Evolutionary conservation across 2,888 invertebrate genomes (phyloP).

Genomic region (Tromatobia lineatoria): DNA sequence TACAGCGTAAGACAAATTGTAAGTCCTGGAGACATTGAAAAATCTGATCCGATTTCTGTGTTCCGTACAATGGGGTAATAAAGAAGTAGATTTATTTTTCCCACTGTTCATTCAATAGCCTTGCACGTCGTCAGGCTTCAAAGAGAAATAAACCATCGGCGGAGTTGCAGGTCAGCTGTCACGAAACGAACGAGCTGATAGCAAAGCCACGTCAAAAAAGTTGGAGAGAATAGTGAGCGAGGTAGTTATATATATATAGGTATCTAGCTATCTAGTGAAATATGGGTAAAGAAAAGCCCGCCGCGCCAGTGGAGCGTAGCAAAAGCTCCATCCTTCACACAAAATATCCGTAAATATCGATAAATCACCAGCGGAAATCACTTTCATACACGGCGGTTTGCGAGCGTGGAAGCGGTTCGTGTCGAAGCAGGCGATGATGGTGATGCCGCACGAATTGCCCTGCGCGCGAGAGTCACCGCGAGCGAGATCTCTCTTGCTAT

Average conservation of each 20-base stretch:
- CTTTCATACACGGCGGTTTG: slow-evolving; percentile 23
- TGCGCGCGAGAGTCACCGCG: background rate
- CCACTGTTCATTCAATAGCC: background rate
- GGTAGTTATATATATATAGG: background rate
- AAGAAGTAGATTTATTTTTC: background rate
- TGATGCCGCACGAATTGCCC: slow-evolving; percentile 29
- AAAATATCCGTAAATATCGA: slow-evolving; percentile 44
- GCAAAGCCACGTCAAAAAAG: slow-evolving; percentile 7
- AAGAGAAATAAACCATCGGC: background rate
- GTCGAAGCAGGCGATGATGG: background rate
- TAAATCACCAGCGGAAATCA: slow-evolving; percentile 44
- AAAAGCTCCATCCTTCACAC: background rate
- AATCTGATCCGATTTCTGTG: background rate
- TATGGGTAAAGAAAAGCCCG: slow-evolving; percentile 4
- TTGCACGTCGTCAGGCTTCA: background rate
- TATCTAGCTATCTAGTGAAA: slow-evolving; percentile 18
- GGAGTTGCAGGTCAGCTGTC: background rate
- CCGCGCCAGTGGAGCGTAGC: background rate
- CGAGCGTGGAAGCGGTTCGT: slow-evolving; percentile 23
- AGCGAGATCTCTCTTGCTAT: slow-evolving; percentile 6
- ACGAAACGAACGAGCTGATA: slow-evolving; percentile 42
- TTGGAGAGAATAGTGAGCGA: slow-evolving; percentile 14
- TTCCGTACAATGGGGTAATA: background rate
- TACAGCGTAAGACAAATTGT: background rate
- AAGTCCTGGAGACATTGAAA: background rate